Evolutionary conservation across 2,113 vertebrate genomes (phyloP), one percentile per base, ranked within the genome.

Genomic region (Mormyrus lacerda): DNA sequence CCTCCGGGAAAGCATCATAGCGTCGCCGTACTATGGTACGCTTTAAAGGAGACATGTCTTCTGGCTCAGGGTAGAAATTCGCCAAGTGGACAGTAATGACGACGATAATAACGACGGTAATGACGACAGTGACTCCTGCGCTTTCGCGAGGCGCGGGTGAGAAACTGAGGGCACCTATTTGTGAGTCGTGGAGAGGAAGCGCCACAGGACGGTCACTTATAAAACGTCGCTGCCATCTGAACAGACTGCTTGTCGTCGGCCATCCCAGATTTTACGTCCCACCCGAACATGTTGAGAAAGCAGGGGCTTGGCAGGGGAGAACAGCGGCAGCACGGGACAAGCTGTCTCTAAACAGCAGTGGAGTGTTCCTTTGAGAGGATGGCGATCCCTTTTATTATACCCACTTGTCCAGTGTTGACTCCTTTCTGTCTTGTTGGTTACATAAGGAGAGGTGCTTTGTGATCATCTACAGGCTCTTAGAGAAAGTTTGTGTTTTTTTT

Each of bases 221-320:
- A 82, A 91, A 91, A 90, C 91, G 61, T 45, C 65, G 58, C 44
- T 1, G 88, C 8, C 82, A 89, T 91, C 91, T 44, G 13, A 88
- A 89, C 90, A 45, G 90, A 86, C 92, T 17, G 69, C 65, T 83
- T 89, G 91, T 91, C 88, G 86, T 92, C 92, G 27, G 89, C 90
- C 88, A 55, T 91, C 85, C 84, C 87, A 93, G 91, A 90, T 93
- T 91, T 91, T 91, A 45, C 91, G 84, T 92, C 87, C 82, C 58
- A 53, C 53, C 87, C 69, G 91, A 91, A 89, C 55, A 89, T 91
- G 93, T 89, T 31, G 84, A 91, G 93, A 91, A 90, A 92, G 90
- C 90, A 90, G 76, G 42, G 31, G 76, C 89, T 93, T 93, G 93
- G 93, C 93, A 91, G 76, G 35, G n/a, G 61, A 58, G 31, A 24